A percentile compares a stretch with the other conserved stretches of the same genome.
Evolutionary conservation across 1,140 invertebrate species (phyloP).

Genomic region (Mizuhopecten yessoensis): DNA sequence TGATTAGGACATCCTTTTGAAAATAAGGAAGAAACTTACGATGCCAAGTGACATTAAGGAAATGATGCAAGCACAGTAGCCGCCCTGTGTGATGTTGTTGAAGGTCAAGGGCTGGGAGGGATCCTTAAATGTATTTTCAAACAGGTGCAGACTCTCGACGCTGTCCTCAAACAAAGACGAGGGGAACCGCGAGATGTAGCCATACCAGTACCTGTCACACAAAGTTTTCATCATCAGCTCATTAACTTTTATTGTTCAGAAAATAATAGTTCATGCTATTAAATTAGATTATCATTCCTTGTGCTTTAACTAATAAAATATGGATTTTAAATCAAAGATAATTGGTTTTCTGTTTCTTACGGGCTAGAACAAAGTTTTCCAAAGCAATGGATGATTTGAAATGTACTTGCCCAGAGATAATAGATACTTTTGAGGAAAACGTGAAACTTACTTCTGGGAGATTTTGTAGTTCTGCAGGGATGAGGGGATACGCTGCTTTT

Average conservation of each 20-base stretch:
- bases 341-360: too few species aligned
- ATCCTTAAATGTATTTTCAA: background rate
- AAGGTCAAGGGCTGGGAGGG: background rate
- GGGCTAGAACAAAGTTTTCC: too few species aligned
- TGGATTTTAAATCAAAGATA: too few species aligned
- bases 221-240: background rate
- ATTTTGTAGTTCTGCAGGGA: background rate
- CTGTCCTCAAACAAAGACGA: background rate
- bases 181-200: background rate
- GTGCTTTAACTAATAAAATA: too few species aligned
- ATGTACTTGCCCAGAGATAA: too few species aligned
- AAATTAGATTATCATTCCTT: too few species aligned
- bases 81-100: slow-evolving; percentile 17
- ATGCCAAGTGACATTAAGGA: background rate
- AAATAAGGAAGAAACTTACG: too few species aligned
- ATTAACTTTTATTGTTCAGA: too few species aligned
- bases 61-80: background rate
- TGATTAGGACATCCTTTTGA: too few species aligned
- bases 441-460: background rate
- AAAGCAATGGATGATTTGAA: too few species aligned
- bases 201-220: background rate
- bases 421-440: too few species aligned
- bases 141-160: background rate
- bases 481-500: background rate
- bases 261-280: too few species aligned